Percentiles rank a stretch among this genome's conserved stretches.
Conservation (phyloP, 1,140 invertebrate species). For the Drosophila bifasciata region DNA sequence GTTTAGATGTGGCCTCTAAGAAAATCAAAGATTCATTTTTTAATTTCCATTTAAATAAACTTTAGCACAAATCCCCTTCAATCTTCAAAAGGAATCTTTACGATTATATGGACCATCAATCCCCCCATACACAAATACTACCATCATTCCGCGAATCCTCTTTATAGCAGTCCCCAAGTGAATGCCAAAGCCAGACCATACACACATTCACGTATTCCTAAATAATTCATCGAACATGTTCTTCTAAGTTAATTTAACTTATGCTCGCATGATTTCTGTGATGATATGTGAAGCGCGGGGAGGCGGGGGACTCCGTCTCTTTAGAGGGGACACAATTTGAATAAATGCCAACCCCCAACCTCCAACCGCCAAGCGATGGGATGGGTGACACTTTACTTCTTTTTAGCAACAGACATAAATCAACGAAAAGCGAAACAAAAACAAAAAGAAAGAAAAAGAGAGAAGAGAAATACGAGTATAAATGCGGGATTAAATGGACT, state of each 20-base stretch:
- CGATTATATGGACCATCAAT: too few relatives aligned
- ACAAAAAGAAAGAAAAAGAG: constrained; percentile 55
- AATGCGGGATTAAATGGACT: constrained; percentile 75
- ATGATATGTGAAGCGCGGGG: constrained; percentile 14
- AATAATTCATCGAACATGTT: constrained; percentile 49
- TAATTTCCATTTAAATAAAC: too few relatives aligned
- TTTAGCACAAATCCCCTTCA: too few relatives aligned
- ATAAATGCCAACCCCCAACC: constrained; percentile 61
- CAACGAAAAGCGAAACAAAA: constrained; percentile 58
- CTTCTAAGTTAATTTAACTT: constrained; percentile 36
- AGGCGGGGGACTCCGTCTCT: constrained; percentile 18
- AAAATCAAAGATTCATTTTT: too few relatives aligned
- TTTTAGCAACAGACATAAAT: constrained; percentile 79
- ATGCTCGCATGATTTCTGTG: constrained; percentile 42
- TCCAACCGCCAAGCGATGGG: constrained; percentile 27
- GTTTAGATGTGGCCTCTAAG: too few relatives aligned
- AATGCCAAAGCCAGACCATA: constrained; percentile 11
- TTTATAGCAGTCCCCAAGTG: constrained; percentile 7
- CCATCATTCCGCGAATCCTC: constrained; percentile 2
- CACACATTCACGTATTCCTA: constrained; percentile 8
- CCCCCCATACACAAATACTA: neutral
- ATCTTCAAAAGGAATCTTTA: too few relatives aligned
- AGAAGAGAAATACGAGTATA: constrained; percentile 53
- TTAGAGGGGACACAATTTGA: constrained; percentile 57
- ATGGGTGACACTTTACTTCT: constrained; percentile 15